A percentile compares a stretch with the other conserved stretches of the same genome.
Conservation (phyloP, 2,113 vertebrate species). For the Bujurquina vittata region DNA sequence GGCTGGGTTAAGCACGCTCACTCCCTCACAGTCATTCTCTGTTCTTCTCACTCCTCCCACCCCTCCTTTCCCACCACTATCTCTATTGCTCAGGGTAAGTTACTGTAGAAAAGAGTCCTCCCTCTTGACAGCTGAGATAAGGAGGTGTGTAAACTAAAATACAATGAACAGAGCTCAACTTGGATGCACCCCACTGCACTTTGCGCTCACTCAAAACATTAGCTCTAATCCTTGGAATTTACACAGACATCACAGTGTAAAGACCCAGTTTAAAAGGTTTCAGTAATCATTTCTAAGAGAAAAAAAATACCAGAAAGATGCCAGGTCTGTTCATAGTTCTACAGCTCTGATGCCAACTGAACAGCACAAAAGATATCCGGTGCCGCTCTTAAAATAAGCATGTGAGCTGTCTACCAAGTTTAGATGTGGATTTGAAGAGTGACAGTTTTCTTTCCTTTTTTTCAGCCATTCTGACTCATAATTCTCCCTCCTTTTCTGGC, state of each 20-base stretch:
- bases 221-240: conserved; percentile 27
- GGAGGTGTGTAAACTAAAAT: conserved; percentile 51
- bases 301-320: neutral
- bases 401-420: conserved; percentile 46
- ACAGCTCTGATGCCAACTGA: conserved; percentile 31
- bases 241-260: conserved; percentile 9
- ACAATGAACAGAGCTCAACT: conserved; percentile 47
- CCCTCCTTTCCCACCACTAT: conserved; percentile 54
- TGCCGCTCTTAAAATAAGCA: conserved; percentile 66
- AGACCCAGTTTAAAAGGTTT: conserved; percentile 20
- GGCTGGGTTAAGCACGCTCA: conserved; percentile 59
- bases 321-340: neutral
- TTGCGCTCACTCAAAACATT: conserved; percentile 33
- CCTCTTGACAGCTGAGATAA: conserved; percentile 68
- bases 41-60: conserved; percentile 75
- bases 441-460: conserved; percentile 64
- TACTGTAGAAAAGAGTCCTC: conserved; percentile 63
- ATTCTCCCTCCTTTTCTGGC: conserved; percentile 59
- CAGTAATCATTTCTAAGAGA: conserved; percentile 22
- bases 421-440: conserved; percentile 57
- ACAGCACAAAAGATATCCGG: conserved; percentile 10
- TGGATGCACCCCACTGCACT: conserved; percentile 30
- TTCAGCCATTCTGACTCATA: conserved; percentile 66
- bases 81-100: conserved; percentile 60
- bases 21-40: conserved; percentile 74